A percentile compares a stretch with the other conserved stretches of the same genome.
phyloP scores from a whole-genome alignment of 2,888 invertebrate genomes.

The Furcula furcula region DNA sequence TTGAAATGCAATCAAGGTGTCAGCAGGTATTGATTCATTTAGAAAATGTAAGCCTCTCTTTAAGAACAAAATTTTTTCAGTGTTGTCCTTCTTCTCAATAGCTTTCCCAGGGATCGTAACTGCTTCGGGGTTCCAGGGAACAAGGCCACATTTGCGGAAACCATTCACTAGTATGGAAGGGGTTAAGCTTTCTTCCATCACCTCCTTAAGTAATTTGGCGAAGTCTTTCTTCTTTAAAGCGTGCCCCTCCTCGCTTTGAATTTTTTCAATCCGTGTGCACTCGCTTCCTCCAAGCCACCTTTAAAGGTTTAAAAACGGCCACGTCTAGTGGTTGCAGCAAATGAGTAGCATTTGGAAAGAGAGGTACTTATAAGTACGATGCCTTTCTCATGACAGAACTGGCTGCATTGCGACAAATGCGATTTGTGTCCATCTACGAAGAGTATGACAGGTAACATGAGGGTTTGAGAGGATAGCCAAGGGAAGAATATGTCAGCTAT shows the following conservation, averaged over 20 bases:
- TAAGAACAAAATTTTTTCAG: constrained; percentile 4
- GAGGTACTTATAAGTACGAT: constrained; percentile 9
- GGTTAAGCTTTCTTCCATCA: constrained; percentile 1
- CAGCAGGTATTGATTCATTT: background rate
- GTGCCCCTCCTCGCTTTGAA: background rate
- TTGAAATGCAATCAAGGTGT: background rate
- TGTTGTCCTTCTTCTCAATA: constrained; percentile 4
- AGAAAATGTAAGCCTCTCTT: background rate
- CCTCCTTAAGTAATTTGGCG: constrained; percentile 1
- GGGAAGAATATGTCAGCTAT: constrained; percentile 29
- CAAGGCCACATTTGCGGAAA: constrained; percentile 2
- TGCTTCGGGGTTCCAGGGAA: constrained; percentile 4
- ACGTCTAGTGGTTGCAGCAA: constrained; percentile 17
- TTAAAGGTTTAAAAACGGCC: constrained; percentile 14
- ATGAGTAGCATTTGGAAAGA: constrained; percentile 14
- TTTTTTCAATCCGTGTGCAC: constrained; percentile 11
- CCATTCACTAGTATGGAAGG: constrained; percentile 1
- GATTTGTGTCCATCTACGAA: constrained; percentile 40
- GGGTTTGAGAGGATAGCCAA: background rate
- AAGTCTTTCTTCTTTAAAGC: constrained; percentile 1
- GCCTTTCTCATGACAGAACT: constrained; percentile 40
- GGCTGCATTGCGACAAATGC: constrained; percentile 26
- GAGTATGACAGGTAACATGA: constrained; percentile 32
- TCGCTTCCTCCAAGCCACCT: constrained; percentile 12
- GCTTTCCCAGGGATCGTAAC: constrained; percentile 2